Evolutionary conservation across 1,140 invertebrate species (phyloP), one percentile per base, ranked within the genome.

Genomic region (Potamilus streckersoni): DNA sequence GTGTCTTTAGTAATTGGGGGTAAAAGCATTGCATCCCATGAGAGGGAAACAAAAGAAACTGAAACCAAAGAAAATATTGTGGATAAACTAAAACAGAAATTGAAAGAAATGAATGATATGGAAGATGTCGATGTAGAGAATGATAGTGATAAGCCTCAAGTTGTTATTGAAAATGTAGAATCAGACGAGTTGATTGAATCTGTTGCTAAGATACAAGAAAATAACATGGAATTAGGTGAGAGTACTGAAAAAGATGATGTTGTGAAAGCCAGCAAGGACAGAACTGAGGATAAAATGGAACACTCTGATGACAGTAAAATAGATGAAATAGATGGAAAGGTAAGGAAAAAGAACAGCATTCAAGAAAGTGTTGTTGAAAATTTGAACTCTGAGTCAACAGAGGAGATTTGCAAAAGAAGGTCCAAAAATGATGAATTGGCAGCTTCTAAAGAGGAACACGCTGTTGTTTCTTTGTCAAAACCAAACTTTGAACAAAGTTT

Each of bases 191-290:
- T 71, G 19, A 76, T 74, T 23, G 71, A 81, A 19, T 38, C 61
- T 8, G 78, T 79, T 17, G 69, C 69, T 65, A 74, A 69, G 60
- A 64, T 69, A 4, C 49, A 23, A 58, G 70, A 67, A 56, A 69
- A 76, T 66, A 65, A 62, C 64, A 74, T 73, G 27, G 79, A 80
- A 31, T 38, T 38, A 38, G 58, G 15, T 58, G 64, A 11, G 16
- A 59, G 23, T 59, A 49, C 14, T 56, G 80, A 78, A 23, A 84
- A 82, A 19, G 80, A 84, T 14, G 82, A 83, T 0, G 79, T 78
- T 27, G 71, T 74, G 61, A 67, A 73, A 12, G 71, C 79, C 49
- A 82, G 79, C 55, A 72, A 79, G 63, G 79, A 82, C 15, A 58
- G 60, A 58, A 55, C 69, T 49, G 71, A 71, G 62, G 57, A 73